Evolutionary conservation across 2,888 invertebrate genomes (phyloP).

Genomic region (Eupithecia tripunctaria): DNA sequence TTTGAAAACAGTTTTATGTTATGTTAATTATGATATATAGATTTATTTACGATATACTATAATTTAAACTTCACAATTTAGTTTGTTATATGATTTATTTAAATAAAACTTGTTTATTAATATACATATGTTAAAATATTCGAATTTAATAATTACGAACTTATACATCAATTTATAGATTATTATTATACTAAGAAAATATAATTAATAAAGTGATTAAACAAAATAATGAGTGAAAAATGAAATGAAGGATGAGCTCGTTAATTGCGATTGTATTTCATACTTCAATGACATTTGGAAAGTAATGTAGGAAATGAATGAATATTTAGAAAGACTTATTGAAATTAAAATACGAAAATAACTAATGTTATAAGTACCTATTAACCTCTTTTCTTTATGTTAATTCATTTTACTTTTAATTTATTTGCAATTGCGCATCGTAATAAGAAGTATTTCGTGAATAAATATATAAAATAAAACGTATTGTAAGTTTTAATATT

Average conservation of each 20-base stretch:
- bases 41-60: constrained; percentile 68
- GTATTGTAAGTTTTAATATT: not conserved
- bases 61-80: constrained; percentile 69
- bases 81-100: constrained; percentile 68
- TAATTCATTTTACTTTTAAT: constrained; percentile 58
- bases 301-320: constrained; percentile 82
- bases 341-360: constrained; percentile 82
- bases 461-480: constrained; percentile 7
- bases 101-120: constrained; percentile 85
- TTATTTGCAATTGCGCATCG: constrained; percentile 24
- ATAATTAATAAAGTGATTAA: constrained; percentile 84
- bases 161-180: constrained; percentile 85
- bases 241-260: constrained; percentile 78
- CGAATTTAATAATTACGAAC: constrained; percentile 86
- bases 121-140: constrained; percentile 86
- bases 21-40: constrained; percentile 31
- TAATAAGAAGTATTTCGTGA: constrained; percentile 49
- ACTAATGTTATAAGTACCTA: constrained; percentile 80
- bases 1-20: constrained; percentile 20
- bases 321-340: constrained; percentile 85
- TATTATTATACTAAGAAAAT: constrained; percentile 85
- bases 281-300: constrained; percentile 83
- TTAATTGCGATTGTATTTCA: constrained; percentile 83
- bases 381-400: constrained; percentile 65
- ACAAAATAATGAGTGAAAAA: constrained; percentile 80